These are phyloP conservation scores for Spicauda simplicius DNA, from an alignment of 2,888 invertebrate genomes.

Conservation along the genomic window DNA sequence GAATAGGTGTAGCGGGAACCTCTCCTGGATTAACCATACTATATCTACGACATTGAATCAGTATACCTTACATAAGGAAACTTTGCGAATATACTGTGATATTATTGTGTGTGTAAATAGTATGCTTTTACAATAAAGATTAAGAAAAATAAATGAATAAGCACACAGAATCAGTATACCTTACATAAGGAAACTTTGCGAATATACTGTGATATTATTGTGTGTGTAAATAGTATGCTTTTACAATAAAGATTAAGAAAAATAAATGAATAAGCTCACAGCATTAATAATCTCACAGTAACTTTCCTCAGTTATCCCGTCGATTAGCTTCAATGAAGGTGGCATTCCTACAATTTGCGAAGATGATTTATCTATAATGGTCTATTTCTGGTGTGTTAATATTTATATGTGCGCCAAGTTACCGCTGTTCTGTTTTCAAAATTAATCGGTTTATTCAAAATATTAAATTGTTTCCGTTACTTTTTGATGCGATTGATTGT, in stretches of 20 bases:
- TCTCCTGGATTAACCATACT: no score
- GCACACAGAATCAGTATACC: no score
- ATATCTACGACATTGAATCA: no score
- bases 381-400: conserved; percentile 3
- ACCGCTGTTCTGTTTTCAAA: background rate
- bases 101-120: no score
- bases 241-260: background rate
- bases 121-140: background rate
- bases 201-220: no score
- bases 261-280: conserved; percentile 5
- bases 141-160: background rate
- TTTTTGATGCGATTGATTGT: background rate
- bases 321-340: conserved; percentile 9
- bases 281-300: no score
- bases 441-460: background rate
- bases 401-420: conserved; percentile 6
- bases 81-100: no score
- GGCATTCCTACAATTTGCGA: conserved; percentile 14
- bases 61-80: no score
- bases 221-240: no score
- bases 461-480: no score
- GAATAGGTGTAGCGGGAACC: no score
- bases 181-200: no score
- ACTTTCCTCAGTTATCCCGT: background rate
- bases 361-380: conserved; percentile 7